Evolutionary conservation across 2,797 vertebrate genomes (phyloP).

Genomic region (Dicrostonyx torquatus): DNA sequence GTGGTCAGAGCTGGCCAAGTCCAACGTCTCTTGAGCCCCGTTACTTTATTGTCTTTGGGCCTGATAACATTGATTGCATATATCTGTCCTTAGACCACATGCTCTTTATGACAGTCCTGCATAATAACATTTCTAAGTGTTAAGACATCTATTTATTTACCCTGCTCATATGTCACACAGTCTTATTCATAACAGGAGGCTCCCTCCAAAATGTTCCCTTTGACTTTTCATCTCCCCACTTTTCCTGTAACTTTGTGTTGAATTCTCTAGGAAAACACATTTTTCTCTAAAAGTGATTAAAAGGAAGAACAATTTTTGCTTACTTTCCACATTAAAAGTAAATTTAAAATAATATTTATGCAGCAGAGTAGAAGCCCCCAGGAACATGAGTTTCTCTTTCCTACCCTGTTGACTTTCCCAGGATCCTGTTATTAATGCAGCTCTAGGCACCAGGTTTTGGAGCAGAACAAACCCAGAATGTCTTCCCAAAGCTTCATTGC

Average conservation of each 20-base stretch:
- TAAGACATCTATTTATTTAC: neutral
- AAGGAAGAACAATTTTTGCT: slow-evolving; percentile 38
- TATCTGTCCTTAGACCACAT: neutral
- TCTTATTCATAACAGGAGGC: neutral
- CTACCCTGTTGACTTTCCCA: neutral
- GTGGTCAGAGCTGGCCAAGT: neutral
- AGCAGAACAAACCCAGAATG: neutral
- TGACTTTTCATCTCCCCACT: neutral
- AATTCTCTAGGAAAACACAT: neutral
- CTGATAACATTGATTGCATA: neutral
- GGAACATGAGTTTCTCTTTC: neutral
- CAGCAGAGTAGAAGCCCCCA: neutral
- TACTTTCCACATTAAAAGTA: slow-evolving; percentile 18
- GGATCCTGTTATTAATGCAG: neutral
- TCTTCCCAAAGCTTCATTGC: neutral
- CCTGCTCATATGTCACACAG: neutral
- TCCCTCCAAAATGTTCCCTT: neutral
- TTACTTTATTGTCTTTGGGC: neutral
- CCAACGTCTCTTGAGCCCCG: neutral
- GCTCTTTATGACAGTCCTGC: neutral
- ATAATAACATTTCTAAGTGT: neutral
- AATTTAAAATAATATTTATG: slow-evolving; percentile 26
- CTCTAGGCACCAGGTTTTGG: neutral
- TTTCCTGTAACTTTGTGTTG: neutral
- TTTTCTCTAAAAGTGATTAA: neutral